These are phyloP conservation scores for Micromesistius poutassou DNA, from an alignment of 2,797 vertebrate species.

Conservation along the genomic window DNA sequence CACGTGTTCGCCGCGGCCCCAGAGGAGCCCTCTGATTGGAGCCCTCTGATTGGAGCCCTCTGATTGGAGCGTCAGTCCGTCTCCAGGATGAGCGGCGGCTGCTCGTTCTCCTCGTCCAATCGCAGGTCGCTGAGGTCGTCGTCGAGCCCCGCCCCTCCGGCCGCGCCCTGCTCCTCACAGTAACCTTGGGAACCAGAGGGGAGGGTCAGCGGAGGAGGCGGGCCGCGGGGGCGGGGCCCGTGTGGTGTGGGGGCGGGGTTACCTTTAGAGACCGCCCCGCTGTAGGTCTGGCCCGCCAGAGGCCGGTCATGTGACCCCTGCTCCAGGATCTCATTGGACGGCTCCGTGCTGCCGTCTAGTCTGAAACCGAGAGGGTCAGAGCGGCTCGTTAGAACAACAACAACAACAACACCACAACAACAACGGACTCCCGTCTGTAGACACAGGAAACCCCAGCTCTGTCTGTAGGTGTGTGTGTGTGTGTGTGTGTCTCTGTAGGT, in stretches of 20 bases:
- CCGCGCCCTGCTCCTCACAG: conserved; percentile 88
- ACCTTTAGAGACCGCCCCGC: conserved; percentile 84
- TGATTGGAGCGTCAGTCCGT: conserved; percentile 86
- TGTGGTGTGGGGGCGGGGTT: conserved; percentile 11
- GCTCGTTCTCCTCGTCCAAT: conserved; percentile 93
- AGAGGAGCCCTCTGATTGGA: conserved; percentile 77
- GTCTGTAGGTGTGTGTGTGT: not conserved
- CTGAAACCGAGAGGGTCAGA: conserved; percentile 56
- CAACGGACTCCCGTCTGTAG: no score
- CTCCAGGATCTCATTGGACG: conserved; percentile 89
- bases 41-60: conserved; percentile 74
- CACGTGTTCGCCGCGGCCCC: conserved; percentile 86
- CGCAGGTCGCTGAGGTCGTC: conserved; percentile 85
- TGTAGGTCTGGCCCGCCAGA: conserved; percentile 85
- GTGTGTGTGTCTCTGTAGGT: not conserved
- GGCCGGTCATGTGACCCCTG: conserved; percentile 90
- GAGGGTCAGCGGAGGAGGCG: not conserved
- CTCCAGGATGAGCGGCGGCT: conserved; percentile 93
- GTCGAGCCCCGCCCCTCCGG: conserved; percentile 86
- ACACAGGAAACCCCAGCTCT: no score
- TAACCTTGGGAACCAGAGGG: conserved; percentile 76
- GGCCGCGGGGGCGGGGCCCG: not conserved
- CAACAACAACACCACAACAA: no score
- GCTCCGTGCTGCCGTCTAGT: conserved; percentile 91
- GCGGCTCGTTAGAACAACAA: no score